Evolutionary conservation across 1,140 invertebrate species (phyloP), one percentile per base, ranked within the genome.

Genomic region (Solen grandis): DNA sequence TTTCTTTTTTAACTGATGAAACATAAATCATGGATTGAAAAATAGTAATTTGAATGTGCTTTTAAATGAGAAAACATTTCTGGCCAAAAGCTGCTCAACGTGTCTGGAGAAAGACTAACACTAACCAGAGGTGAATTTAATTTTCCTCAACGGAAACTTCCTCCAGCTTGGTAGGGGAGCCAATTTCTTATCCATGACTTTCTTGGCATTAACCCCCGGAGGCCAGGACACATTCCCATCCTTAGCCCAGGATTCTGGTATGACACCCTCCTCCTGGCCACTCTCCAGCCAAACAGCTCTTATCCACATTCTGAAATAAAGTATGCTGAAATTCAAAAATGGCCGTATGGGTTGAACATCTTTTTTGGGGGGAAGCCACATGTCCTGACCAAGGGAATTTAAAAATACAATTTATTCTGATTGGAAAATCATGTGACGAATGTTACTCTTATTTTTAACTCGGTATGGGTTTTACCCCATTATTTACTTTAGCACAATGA

Each of bases 81-180:
- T 52, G 13, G 46, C 13, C 46, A 14, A n/a, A 52, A n/a, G n/a
- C n/a, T n/a, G n/a, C n/a, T n/a, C n/a, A n/a, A n/a, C n/a, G n/a
- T n/a, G n/a, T n/a, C n/a, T n/a, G n/a, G 22, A 2, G 33, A n/a
- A 35, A 50, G 1, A 52, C 22, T 22, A 27, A 33, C 27, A 72
- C 25, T 72, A 31, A 78, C 75, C 75, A 36, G 75, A 78, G 27
- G 59, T 78, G 5, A 31, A 4, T 55, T 78, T 78, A 2, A 78
- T 27, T 66, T 78, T 78, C 2, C 46, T 1, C 5, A 78, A 25
- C 1, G 2, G 8, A 33, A 78, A 68, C 35, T 69, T n/a, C 57
- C 75, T 35, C 75, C 75, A 78, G 25, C 22, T 55, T 5, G 19
- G 16, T 16, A 35, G 25, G 0, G 63, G 75, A 31, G n/a, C 31